Percentiles rank a stretch among this genome's conserved stretches.
Evolutionary conservation across 2,797 vertebrate species (phyloP).

Genomic region (Cynopterus sphinx): DNA sequence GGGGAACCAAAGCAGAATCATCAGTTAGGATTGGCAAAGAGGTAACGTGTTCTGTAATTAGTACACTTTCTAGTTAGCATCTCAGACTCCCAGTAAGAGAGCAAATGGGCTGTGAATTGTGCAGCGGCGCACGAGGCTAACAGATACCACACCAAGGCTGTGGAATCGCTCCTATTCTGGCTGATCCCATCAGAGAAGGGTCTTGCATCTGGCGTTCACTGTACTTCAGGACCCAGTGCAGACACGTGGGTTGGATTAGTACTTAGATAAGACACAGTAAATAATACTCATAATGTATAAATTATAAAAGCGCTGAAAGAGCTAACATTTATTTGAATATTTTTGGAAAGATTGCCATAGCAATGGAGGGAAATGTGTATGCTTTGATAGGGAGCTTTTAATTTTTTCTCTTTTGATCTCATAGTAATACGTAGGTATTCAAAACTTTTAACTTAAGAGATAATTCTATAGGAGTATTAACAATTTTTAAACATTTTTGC

Average conservation of each 20-base stretch:
- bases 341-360: not conserved
- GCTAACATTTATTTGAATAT: not conserved
- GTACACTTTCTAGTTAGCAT: accelerated
- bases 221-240: accelerated
- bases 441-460: not conserved
- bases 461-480: not conserved
- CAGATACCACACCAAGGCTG: accelerated
- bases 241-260: not conserved
- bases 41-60: not conserved
- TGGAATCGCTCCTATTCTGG: accelerated
- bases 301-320: not conserved
- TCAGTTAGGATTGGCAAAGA: not conserved
- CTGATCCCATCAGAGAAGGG: not conserved
- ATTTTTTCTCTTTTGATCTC: not conserved
- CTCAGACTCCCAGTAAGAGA: not conserved
- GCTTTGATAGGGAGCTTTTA: not conserved
- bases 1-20: not conserved
- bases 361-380: not conserved
- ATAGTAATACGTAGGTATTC: not conserved
- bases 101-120: not conserved
- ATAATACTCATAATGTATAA: too few relatives aligned
- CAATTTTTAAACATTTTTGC: not conserved
- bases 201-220: not conserved
- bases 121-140: not conserved
- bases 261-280: not conserved